These are phyloP conservation scores for Mythimna impura DNA, from an alignment of 2,888 invertebrate genomes.

Conservation along the genomic window DNA sequence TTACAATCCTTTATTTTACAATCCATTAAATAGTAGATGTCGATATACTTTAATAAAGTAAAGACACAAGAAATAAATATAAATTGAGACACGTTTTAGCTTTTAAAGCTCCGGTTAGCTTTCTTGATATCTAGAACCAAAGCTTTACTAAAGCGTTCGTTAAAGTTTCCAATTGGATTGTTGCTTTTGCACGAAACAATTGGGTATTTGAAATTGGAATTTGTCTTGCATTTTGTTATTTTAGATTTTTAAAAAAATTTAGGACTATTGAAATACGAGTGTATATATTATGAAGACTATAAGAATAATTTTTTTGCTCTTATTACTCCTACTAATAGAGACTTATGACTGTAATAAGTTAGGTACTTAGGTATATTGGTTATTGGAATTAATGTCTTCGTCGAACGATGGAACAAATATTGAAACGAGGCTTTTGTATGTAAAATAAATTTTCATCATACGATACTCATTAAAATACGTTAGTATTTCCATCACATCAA, in stretches of 20 bases:
- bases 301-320: neutral
- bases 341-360: neutral
- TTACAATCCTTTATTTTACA: neutral
- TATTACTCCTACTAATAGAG: neutral
- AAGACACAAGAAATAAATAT: neutral
- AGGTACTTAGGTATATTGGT: neutral
- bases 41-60: constrained; percentile 7
- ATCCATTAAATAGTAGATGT: neutral
- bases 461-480: neutral
- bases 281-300: neutral
- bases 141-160: neutral
- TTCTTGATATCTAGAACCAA: neutral
- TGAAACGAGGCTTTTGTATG: neutral
- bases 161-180: neutral
- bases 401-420: neutral
- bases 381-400: neutral
- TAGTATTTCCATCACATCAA: neutral
- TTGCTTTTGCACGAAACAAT: neutral
- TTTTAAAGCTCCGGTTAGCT: constrained; percentile 10
- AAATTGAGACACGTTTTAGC: constrained; percentile 13
- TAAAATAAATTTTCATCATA: neutral
- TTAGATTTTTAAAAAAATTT: neutral
- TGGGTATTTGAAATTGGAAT: neutral
- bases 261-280: neutral
- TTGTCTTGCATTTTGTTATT: neutral